Evolutionary conservation across 1,140 invertebrate genomes (phyloP).

Genomic region (Arion vulgaris): DNA sequence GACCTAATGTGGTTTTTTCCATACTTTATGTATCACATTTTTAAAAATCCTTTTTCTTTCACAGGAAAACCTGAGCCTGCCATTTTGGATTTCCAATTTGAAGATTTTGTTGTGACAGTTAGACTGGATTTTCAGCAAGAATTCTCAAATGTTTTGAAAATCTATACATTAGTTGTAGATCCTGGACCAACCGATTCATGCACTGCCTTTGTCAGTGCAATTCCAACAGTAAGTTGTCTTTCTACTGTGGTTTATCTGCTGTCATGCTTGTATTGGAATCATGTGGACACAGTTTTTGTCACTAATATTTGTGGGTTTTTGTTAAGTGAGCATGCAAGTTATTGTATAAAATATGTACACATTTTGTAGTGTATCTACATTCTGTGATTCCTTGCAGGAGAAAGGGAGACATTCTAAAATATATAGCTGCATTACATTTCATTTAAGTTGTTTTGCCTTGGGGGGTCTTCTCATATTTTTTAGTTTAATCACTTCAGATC

Average conservation of each 20-base stretch:
- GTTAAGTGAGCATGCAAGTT: not conserved
- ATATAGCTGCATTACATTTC: too few species aligned
- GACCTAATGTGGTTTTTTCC: too few species aligned
- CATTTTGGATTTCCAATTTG: conserved; percentile 10
- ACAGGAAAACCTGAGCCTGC: conserved; percentile 37
- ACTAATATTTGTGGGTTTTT: not conserved
- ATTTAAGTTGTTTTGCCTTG: too few species aligned
- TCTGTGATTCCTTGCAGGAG: too few species aligned
- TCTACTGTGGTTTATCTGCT: not conserved
- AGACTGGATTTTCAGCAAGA: conserved; percentile 63
- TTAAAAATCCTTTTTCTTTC: not conserved
- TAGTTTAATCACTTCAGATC: too few species aligned
- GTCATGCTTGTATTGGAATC: too few species aligned
- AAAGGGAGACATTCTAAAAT: too few species aligned
- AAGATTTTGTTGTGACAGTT: conserved; percentile 48
- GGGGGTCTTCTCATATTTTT: too few species aligned
- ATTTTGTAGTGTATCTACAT: too few species aligned
- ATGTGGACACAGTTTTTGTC: not conserved
- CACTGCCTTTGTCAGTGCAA: conserved; percentile 51
- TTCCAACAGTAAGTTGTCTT: conserved; percentile 50
- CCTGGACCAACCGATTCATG: conserved; percentile 46
- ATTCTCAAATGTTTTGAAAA: conserved; percentile 61
- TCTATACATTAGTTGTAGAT: conserved; percentile 53
- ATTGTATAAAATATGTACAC: too few species aligned
- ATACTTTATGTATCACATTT: not conserved